Evolutionary conservation across 1,140 invertebrate species (phyloP).

Genomic region (Probaryconus sp.): DNA sequence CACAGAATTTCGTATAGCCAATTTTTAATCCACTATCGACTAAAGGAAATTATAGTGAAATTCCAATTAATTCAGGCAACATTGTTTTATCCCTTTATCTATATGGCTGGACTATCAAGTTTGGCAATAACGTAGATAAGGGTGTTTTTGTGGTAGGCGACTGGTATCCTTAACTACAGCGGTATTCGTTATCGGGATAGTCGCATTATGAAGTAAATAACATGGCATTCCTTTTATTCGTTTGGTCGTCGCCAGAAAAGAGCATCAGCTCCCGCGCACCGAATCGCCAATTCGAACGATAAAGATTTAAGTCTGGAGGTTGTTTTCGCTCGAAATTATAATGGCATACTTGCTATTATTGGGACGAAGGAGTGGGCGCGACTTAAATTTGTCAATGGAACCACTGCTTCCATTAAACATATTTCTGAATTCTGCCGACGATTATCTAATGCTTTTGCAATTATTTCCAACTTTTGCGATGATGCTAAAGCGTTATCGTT

Average conservation of each 20-base stretch:
- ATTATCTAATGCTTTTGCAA: slow-evolving; percentile 39
- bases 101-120: slow-evolving; percentile 40
- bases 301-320: slow-evolving; percentile 55
- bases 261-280: slow-evolving; percentile 36
- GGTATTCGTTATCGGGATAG: slow-evolving; percentile 41
- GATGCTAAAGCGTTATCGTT: slow-evolving; percentile 7
- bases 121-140: slow-evolving; percentile 43
- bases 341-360: slow-evolving; percentile 34
- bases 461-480: slow-evolving; percentile 16
- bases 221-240: slow-evolving; percentile 48
- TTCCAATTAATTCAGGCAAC: slow-evolving; percentile 4
- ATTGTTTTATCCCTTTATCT: slow-evolving; percentile 29
- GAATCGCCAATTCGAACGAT: slow-evolving; percentile 60
- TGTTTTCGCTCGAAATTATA: slow-evolving; percentile 51
- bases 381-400: slow-evolving; percentile 29
- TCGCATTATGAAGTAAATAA: slow-evolving; percentile 56
- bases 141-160: slow-evolving; percentile 34
- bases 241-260: slow-evolving; percentile 44
- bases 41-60: no score
- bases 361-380: neutral
- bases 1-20: no score
- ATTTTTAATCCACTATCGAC: no score
- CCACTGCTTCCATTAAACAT: slow-evolving; percentile 12
- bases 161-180: slow-evolving; percentile 37
- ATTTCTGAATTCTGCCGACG: slow-evolving; percentile 31